Percentiles rank a stretch among this genome's conserved stretches.
Conservation (phyloP, 2,888 invertebrate genomes). For the Platynereis dumerilii region DNA sequence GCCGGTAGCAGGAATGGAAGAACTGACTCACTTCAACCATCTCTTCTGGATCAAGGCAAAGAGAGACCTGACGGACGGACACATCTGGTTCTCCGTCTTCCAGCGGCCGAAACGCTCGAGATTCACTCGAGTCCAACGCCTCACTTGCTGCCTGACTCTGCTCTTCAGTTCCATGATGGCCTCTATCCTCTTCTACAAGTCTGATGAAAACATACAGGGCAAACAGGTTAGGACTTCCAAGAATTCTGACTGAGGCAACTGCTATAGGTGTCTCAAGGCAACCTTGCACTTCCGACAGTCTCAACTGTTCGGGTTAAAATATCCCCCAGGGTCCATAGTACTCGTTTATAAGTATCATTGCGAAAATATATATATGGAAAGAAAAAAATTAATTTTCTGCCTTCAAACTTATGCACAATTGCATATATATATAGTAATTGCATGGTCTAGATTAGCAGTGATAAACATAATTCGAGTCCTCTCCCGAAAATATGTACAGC, state of each 20-base stretch:
- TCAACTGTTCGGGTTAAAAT: too few species aligned
- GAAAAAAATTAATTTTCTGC: too few species aligned
- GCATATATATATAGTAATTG: too few species aligned
- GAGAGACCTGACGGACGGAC: conserved; percentile 40
- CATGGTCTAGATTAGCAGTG: too few species aligned
- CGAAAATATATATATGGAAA: too few species aligned
- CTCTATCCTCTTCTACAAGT: conserved; percentile 55
- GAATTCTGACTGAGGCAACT: neutral
- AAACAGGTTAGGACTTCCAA: conserved; percentile 2
- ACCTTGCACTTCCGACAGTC: too few species aligned
- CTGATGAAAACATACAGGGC: conserved; percentile 6
- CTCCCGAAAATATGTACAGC: too few species aligned
- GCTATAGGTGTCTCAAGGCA: too few species aligned
- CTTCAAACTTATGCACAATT: too few species aligned
- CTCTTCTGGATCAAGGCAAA: conserved; percentile 40
- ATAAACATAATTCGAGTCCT: too few species aligned
- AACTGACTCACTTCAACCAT: conserved; percentile 40
- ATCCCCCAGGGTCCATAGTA: too few species aligned
- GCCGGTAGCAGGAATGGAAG: conserved; percentile 38
- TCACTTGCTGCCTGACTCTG: conserved; percentile 58
- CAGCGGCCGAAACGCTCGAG: conserved; percentile 36
- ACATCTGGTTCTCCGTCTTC: conserved; percentile 44
- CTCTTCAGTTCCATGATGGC: conserved; percentile 61
- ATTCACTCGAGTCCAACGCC: conserved; percentile 51
- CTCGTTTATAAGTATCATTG: too few species aligned